Conservation (phyloP, 2,888 invertebrate species). For the Synergus japonicus region DNA sequence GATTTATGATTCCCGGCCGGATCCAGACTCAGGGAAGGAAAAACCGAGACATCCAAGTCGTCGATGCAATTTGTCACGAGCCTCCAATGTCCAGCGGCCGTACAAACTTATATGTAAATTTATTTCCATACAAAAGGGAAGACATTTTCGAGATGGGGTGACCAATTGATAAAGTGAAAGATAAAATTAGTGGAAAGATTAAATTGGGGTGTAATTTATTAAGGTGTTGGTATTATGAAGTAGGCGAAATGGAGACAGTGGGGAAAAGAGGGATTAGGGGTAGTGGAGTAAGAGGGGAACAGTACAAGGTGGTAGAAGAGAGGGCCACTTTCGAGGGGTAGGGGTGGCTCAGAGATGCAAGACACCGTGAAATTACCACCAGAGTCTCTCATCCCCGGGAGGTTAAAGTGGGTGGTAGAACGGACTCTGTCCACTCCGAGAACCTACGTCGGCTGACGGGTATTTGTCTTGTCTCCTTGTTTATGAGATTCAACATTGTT, state of each 20-base stretch:
- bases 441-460: conserved; percentile 73
- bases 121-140: not conserved
- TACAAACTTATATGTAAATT: conserved; percentile 8
- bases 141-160: not conserved
- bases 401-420: conserved; percentile 71
- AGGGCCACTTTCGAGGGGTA: conserved; percentile 55
- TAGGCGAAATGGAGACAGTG: conserved; percentile 13
- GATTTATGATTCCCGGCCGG: conserved; percentile 70
- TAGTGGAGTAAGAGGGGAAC: conserved; percentile 53
- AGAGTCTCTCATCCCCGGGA: conserved; percentile 75
- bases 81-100: not conserved
- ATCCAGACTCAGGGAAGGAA: conserved; percentile 45
- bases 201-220: conserved; percentile 5
- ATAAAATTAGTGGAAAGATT: conserved; percentile 41
- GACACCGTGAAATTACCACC: conserved; percentile 81
- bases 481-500: conserved; percentile 78
- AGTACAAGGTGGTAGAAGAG: conserved; percentile 39
- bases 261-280: conserved; percentile 46
- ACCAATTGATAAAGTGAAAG: not conserved
- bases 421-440: conserved; percentile 77
- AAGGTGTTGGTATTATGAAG: conserved; percentile 19
- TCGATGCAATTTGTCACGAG: conserved; percentile 15
- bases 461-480: conserved; percentile 78
- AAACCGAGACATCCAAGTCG: conserved; percentile 33
- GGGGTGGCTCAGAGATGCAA: conserved; percentile 79